Conservation (phyloP, 2,888 invertebrate species). For the Schrankia costaestrigalis region DNA sequence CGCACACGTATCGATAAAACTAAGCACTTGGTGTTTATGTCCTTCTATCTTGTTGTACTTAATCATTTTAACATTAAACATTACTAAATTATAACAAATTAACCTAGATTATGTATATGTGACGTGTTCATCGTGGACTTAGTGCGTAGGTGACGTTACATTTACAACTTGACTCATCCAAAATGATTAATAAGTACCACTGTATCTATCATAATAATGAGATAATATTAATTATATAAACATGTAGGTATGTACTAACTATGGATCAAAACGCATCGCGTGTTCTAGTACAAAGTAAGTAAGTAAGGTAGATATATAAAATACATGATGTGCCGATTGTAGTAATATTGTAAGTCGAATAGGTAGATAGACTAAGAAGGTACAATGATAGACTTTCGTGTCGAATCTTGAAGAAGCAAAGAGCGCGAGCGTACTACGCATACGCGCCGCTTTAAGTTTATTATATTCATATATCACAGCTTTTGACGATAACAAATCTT, state of each 20-base stretch:
- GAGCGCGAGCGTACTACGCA: constrained; percentile 58
- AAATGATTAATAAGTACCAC: constrained; percentile 20
- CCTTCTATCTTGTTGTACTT: constrained; percentile 32
- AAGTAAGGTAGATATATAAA: too few species aligned
- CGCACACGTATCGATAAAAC: constrained; percentile 22
- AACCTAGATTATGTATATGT: constrained; percentile 21
- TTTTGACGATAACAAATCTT: constrained; percentile 81
- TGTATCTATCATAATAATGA: constrained; percentile 21
- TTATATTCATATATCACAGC: constrained; percentile 78
- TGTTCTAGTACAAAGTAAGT: too few species aligned
- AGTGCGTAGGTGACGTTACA: constrained; percentile 17
- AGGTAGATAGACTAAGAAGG: constrained; percentile 42
- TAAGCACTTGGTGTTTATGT: constrained; percentile 33
- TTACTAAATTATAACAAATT: constrained; percentile 19
- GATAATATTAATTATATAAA: constrained; percentile 10
- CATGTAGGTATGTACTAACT: constrained; percentile 6
- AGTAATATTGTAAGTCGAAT: constrained; percentile 42
- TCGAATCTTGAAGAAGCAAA: constrained; percentile 53
- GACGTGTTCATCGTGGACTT: constrained; percentile 14
- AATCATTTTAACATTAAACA: constrained; percentile 18
- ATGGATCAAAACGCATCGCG: constrained; percentile 31
- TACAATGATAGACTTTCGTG: constrained; percentile 42
- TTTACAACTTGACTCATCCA: constrained; percentile 4
- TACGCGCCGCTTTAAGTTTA: constrained; percentile 65
- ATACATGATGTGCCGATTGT: constrained; percentile 76